Evolutionary conservation across 2,888 invertebrate genomes (phyloP), one percentile per base, ranked within the genome.

Genomic region (Thereva nobilitata): DNA sequence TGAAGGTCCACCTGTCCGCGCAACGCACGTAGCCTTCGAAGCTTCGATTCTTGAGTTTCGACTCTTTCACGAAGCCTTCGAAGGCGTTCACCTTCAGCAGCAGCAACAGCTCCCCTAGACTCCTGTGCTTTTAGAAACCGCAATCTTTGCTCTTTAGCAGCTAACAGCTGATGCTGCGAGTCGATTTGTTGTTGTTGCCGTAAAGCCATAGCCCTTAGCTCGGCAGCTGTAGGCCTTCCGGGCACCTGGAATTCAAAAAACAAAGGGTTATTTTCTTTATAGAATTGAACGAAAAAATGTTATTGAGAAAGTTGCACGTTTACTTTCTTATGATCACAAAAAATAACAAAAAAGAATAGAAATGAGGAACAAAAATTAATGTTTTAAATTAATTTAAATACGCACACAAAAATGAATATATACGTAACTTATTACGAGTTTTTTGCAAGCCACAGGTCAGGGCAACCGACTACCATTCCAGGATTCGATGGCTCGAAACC

Each of bases 101-200:
- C 79, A 64, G 80, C 79, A 40, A 79, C 79, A 45, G 80, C 80
- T 71, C 78, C 80, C 71, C 80, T 79, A 72, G 89, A 89, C 82
- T 96, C 95, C 81, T 95, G 94, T 81, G 95, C 94, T 83, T 95
- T 95, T 76, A 97, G 88, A 85, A 93, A 95, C 79, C 95, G 89
- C 81, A 95, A 86, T 77, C 95, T 86, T 84, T 95, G 94, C 84
- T 95, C 95, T 83, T 93, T 93, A 76, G 94, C 94, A 77, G 93
- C 91, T 79, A 95, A 87, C 84, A 93, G 86, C 84, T 81, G 86
- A 82, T 94, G 93, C 86, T 97, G 97, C 79, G 92, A 90, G 86
- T 96, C 95, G 80, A 97, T 95, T 87, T 97, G 95, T 84, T 95
- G 92, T 86, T 97, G 96, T 86, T 97, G 97, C 79, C 95, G 88